Base-by-base conservation (phyloP, 2,113 vertebrate species). In the Mus spicilegus region DNA sequence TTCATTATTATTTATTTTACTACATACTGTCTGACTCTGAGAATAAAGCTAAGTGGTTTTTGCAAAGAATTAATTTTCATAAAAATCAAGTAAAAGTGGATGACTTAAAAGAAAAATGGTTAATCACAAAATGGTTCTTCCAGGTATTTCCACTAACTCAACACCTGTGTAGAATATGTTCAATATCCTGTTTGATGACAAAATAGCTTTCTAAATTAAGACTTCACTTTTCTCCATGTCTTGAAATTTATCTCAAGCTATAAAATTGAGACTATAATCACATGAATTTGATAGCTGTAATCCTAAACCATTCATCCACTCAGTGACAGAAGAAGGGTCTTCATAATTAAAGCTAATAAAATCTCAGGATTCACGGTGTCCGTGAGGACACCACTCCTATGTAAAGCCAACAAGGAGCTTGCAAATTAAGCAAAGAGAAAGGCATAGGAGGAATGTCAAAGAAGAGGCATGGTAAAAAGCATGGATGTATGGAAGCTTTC, bases 331-430 rank as follows among this genome's bases (percentile, higher is more conserved):
- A 96, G 77, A 88, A 88, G 36, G n/a, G 56, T 70, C 92, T 93
- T 96, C 90, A 87, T 89, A 84, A 94, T 84, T 96, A 92, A 96
- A 81, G 86, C 54, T 81, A 95, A 92, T 81, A 92, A 90, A 95
- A 95, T 89, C 75, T 77, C 72, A 65, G 54, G 81, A 91, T 69
- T 84, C 86, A 70, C 0, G 1, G 20, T 28, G 4, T 81, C 33
- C 1, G 5, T 28, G 16, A 88, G 36, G 90, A 12, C 72, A 39
- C 30, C 80, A 69, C 28, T 33, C 58, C 36, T 16, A 22, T 36
- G 30, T 3, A 86, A 69, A 49, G 42, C 84, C 61, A 49, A 51
- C 30, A 93, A 77, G 75, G n/a, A n/a, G 1, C 63, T 87, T 89
- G 20, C 65, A 49, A 89, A 89, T 6, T 70, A 51, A 94, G 46